phyloP scores from a whole-genome alignment of 2,797 vertebrate genomes.

The Cuculus canorus region DNA sequence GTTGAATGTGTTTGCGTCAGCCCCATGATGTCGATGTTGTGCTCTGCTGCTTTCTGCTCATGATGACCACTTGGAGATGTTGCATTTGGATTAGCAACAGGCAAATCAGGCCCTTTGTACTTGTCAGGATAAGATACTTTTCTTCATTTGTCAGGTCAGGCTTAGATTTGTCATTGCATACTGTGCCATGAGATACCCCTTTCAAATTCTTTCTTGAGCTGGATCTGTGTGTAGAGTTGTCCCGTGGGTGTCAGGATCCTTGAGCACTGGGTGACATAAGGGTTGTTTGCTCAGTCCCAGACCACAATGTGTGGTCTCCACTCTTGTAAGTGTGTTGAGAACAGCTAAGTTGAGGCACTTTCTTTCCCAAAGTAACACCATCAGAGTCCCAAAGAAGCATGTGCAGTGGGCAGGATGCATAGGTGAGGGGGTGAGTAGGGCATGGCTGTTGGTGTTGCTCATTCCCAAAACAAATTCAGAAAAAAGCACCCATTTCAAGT shows the following conservation, averaged over 20 bases:
- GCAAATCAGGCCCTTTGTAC: background rate
- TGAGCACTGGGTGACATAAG: background rate
- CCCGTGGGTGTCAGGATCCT: background rate
- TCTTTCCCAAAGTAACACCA: background rate
- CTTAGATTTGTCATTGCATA: background rate
- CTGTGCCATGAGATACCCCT: background rate
- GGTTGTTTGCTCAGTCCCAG: background rate
- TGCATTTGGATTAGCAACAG: background rate
- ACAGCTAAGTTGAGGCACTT: background rate
- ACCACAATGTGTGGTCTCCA: background rate
- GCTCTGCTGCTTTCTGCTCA: background rate
- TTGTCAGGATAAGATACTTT: background rate
- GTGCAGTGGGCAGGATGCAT: fast-evolving
- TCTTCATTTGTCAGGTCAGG: background rate
- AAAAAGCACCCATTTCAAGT: fast-evolving
- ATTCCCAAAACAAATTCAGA: background rate
- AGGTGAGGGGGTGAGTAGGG: background rate
- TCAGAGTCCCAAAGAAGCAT: fast-evolving
- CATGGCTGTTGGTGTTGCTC: background rate
- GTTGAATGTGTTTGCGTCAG: background rate
- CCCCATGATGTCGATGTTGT: fast-evolving
- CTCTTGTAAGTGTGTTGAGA: background rate
- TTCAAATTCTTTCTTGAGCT: background rate
- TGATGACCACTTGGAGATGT: background rate
- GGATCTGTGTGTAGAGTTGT: background rate